Percentiles rank a stretch among this genome's conserved stretches.
Evolutionary conservation across 1,140 invertebrate species (phyloP).

Genomic region (Cydia fagiglandana): DNA sequence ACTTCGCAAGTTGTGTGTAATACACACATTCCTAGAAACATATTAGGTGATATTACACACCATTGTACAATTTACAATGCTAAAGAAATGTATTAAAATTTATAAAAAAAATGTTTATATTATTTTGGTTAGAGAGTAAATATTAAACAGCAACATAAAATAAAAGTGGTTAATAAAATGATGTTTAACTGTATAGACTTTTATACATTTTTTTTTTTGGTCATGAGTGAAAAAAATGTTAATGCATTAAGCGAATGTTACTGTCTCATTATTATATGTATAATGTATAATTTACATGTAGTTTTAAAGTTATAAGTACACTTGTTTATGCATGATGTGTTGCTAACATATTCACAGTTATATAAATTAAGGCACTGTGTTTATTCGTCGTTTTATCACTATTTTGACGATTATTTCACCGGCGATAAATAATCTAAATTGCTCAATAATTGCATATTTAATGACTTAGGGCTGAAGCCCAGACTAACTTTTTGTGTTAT

Average conservation of each 20-base stretch:
- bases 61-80: background rate
- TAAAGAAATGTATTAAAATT: no score
- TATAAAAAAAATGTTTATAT: no score
- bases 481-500: background rate
- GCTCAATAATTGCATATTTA: background rate
- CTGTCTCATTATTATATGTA: background rate
- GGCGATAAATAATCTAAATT: background rate
- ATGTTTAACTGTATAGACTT: background rate
- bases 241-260: background rate
- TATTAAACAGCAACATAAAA: background rate
- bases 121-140: background rate
- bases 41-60: background rate
- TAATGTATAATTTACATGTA: background rate
- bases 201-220: background rate
- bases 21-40: background rate
- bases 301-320: background rate
- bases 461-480: background rate
- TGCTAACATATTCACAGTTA: constrained; percentile 20
- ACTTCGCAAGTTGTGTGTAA: background rate
- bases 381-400: constrained; percentile 20
- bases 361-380: constrained; percentile 24
- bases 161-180: background rate
- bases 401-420: background rate
- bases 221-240: background rate
- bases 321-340: constrained; percentile 22